phyloP scores from a whole-genome alignment of 2,888 invertebrate species.

The Harpalus rufipes region DNA sequence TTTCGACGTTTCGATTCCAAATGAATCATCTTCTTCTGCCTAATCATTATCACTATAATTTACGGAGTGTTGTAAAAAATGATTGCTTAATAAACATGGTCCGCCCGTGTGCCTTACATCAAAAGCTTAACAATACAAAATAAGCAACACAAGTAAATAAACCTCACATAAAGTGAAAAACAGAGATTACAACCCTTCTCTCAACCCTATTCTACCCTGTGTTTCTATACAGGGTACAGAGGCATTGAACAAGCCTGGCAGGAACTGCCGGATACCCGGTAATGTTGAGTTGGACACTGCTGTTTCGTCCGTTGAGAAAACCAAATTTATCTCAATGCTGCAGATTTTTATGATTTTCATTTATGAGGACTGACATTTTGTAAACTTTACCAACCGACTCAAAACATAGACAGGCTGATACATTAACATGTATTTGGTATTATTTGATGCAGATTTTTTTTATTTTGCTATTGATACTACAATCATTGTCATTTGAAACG shows the following conservation, averaged over 20 bases:
- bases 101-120: conserved; percentile 14
- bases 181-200: conserved; percentile 49
- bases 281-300: background rate
- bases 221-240: conserved; percentile 6
- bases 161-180: conserved; percentile 39
- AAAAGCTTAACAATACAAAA: conserved; percentile 43
- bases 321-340: background rate
- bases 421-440: too few relatives aligned
- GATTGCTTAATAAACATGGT: conserved; percentile 37
- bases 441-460: too few relatives aligned
- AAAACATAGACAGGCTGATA: too few relatives aligned
- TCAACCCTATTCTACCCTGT: background rate
- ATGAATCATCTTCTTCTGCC: too few relatives aligned
- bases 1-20: too few relatives aligned
- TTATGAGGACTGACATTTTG: too few relatives aligned
- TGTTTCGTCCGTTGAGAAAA: background rate
- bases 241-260: background rate
- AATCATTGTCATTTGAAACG: too few relatives aligned
- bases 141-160: conserved; percentile 51
- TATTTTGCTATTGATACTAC: too few relatives aligned
- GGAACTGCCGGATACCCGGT: background rate
- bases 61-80: background rate
- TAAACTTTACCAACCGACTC: too few relatives aligned
- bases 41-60: too few relatives aligned
- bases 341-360: too few relatives aligned